Base-by-base conservation (phyloP, 92 coral and sea anemone genomes). In the Porites evermanni region DNA sequence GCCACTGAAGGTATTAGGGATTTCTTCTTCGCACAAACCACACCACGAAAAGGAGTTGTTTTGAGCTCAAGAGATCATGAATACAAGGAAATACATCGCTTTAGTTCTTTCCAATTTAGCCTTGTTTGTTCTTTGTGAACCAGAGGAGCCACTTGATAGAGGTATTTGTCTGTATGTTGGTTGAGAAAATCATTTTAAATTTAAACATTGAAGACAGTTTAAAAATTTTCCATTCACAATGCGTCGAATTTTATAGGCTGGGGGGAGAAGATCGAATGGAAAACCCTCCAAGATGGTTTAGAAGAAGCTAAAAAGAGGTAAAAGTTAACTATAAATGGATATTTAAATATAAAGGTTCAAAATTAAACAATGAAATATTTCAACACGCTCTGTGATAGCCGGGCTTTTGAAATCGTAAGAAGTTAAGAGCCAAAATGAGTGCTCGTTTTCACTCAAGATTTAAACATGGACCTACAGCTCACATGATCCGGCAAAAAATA, bases 181-280 rank as follows among this genome's bases (percentile, higher is more conserved):
- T 38, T n/a, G 6, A 71, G 17, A 13, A 23, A 67, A 0, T 64
- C 4, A 8, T 1, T 52, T 50, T 3, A 20, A 6, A 56, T 16
- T 83, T 70, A 4, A 38, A 38, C 47, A 38, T 38, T 38, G 79
- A 83, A 61, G 16, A 66, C 80, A 47, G 79, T 17, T 73, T 58
- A 44, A 38, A 9, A 20, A 5, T 59, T 32, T 12, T 16, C 26
- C 2, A 26, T 26, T 61, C 63, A 44, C 2, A 52, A 53, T 32
- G 8, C 12, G 7, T 47, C 18, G 19, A 32, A 70, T 17, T 61
- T 71, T 60, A 2, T 75, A 95, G 98, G 98, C 24, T 96, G 96
- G 93, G 95, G 98, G 26, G 93, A 84, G 32, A 75, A 91, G 11
- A 87, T 96, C 50, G 81, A 92, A 64, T 96, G 98, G 98, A 78